These are phyloP conservation scores for Aphidius colemani DNA, from an alignment of 2,888 invertebrate genomes.

Conservation along the genomic window DNA sequence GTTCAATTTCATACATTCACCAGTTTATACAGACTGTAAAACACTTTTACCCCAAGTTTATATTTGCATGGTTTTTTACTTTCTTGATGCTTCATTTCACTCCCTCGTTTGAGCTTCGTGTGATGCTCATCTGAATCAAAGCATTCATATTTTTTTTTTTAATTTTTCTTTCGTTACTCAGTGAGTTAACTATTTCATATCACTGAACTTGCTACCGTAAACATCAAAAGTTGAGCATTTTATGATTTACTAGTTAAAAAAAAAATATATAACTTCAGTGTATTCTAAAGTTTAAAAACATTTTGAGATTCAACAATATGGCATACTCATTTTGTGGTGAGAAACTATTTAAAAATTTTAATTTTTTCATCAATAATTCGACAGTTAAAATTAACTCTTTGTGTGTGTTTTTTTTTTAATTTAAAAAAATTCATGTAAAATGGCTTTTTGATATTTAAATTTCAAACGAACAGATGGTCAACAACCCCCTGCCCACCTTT, in stretches of 20 bases:
- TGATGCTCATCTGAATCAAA: too few species aligned
- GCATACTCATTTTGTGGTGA: conserved; percentile 15
- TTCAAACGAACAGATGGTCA: background rate
- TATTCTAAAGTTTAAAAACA: background rate
- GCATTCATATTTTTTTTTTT: too few species aligned
- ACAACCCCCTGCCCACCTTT: background rate
- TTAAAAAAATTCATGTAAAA: background rate
- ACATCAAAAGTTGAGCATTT: background rate
- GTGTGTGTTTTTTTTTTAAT: background rate
- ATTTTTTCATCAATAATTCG: too few species aligned
- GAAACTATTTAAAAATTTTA: background rate
- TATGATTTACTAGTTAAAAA: background rate
- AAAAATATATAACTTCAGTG: background rate
- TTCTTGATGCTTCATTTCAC: conserved; percentile 22
- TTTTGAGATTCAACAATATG: conserved; percentile 7
- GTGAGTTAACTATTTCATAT: too few species aligned
- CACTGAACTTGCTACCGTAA: background rate
- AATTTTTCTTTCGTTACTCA: too few species aligned
- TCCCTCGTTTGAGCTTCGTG: conserved; percentile 2
- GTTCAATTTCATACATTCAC: conserved; percentile 46
- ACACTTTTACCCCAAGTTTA: conserved; percentile 20
- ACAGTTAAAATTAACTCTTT: background rate
- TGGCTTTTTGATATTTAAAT: too few species aligned
- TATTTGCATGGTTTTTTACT: conserved; percentile 18
- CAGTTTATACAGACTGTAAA: conserved; percentile 18